Conservation (phyloP, 2,797 vertebrate species). For the Pseudochirops corinnae region DNA sequence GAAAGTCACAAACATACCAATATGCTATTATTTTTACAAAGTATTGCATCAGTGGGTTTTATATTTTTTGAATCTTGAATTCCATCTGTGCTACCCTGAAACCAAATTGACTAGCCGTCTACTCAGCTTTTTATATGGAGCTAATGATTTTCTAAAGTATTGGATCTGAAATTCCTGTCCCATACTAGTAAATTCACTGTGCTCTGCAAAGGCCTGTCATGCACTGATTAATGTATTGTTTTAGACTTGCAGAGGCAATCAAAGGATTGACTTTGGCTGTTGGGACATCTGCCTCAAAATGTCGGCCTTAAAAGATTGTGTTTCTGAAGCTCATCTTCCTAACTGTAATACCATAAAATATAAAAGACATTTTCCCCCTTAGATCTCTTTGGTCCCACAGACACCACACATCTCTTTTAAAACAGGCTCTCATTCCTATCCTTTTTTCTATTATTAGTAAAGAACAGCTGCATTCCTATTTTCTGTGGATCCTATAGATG, state of each 20-base stretch:
- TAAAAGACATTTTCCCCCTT: constrained; percentile 44
- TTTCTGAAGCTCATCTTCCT: constrained; percentile 78
- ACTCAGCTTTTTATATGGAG: constrained; percentile 35
- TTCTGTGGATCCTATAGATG: not conserved
- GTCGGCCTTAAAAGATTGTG: constrained; percentile 53
- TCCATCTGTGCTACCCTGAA: not conserved
- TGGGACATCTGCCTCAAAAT: constrained; percentile 76
- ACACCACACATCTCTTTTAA: constrained; percentile 55
- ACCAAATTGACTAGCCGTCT: not conserved
- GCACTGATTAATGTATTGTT: constrained; percentile 77
- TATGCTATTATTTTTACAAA: constrained; percentile 14
- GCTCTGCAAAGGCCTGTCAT: constrained; percentile 62
- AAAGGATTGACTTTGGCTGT: constrained; percentile 71
- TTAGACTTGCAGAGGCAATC: constrained; percentile 74
- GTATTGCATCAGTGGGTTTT: not conserved
- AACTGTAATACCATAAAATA: constrained; percentile 73
- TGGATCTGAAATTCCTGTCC: constrained; percentile 72
- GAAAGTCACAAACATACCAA: not conserved
- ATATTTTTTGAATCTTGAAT: not conserved
- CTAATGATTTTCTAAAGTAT: constrained; percentile 52
- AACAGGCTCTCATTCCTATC: not conserved
- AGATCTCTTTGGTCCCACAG: constrained; percentile 72
- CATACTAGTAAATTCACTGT: constrained; percentile 67
- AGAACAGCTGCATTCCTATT: not conserved
- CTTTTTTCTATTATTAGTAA: not conserved